phyloP scores from a whole-genome alignment of 2,888 invertebrate genomes.

The Gandaritis pyraliata region DNA sequence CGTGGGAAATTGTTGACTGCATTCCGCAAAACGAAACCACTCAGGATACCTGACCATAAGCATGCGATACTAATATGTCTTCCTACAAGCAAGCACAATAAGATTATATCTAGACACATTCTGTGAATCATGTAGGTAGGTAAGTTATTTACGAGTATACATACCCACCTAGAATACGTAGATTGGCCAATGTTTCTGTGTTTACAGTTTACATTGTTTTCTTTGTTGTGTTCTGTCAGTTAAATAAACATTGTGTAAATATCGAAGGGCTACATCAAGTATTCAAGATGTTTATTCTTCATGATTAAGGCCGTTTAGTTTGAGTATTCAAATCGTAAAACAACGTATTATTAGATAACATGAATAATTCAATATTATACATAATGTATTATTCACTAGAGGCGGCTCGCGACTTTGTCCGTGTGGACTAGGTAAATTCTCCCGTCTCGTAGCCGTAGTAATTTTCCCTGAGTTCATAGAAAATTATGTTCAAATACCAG shows the following conservation, averaged over 20 bases:
- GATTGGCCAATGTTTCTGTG: neutral
- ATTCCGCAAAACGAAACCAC: conserved; percentile 41
- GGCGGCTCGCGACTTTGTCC: no score
- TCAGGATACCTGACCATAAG: conserved; percentile 33
- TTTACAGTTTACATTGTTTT: conserved; percentile 30
- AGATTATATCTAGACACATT: neutral
- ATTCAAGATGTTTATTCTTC: conserved; percentile 41
- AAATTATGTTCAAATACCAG: no score
- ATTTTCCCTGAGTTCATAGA: no score
- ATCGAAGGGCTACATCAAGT: conserved; percentile 35
- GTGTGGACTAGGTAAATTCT: no score
- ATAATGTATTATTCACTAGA: neutral
- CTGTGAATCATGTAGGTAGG: conserved; percentile 8
- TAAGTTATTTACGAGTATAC: neutral
- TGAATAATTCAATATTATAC: conserved; percentile 33
- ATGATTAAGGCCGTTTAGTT: conserved; percentile 45
- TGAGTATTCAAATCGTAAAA: conserved; percentile 33
- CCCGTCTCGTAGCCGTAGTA: no score
- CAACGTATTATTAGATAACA: conserved; percentile 30
- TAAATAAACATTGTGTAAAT: conserved; percentile 32
- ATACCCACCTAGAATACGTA: neutral
- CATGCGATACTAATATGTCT: conserved; percentile 17
- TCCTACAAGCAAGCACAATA: conserved; percentile 1
- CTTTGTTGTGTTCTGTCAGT: conserved; percentile 29
- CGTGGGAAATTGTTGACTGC: conserved; percentile 36